Evolutionary conservation across 2,113 vertebrate species (phyloP).

Genomic region (Neodon shergylaensis): DNA sequence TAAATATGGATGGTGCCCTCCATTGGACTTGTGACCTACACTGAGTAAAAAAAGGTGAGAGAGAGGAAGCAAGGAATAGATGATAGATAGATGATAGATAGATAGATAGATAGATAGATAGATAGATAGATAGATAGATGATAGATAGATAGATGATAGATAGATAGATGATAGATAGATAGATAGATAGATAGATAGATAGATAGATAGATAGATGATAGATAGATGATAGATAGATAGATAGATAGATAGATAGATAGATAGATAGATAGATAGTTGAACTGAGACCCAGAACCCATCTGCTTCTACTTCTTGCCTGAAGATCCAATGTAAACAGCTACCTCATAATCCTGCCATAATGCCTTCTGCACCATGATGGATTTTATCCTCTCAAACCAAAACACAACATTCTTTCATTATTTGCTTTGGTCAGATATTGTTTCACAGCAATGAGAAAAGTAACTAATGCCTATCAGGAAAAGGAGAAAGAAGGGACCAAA

Average conservation of each 20-base stretch:
- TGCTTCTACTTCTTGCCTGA: neutral
- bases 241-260: no score
- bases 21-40: neutral
- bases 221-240: neutral
- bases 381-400: neutral
- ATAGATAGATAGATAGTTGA: neutral
- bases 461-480: neutral
- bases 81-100: neutral
- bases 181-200: neutral
- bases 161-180: neutral
- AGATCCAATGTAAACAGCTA: neutral
- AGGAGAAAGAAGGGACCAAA: neutral
- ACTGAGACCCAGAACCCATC: neutral
- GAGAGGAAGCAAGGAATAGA: neutral
- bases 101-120: neutral
- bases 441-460: neutral
- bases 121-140: neutral
- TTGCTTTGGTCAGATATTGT: neutral
- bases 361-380: neutral
- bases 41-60: neutral
- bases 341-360: neutral
- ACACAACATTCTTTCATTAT: neutral
- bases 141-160: neutral
- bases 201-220: neutral
- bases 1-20: neutral